Evolutionary conservation across 2,113 vertebrate genomes (phyloP).

Genomic region (Dipodomys merriami): DNA sequence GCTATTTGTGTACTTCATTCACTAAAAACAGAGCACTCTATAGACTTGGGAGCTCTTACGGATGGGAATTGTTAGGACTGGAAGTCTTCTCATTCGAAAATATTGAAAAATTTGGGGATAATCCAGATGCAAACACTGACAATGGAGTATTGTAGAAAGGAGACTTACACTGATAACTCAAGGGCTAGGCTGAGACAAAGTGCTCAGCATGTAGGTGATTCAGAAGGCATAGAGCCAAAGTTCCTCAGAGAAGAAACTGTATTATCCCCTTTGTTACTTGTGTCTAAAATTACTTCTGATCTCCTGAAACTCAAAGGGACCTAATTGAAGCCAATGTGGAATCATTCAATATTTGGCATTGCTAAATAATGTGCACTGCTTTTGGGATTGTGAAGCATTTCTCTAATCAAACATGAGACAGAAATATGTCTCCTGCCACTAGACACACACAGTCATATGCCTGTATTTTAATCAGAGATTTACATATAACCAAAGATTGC

Average conservation of each 20-base stretch:
- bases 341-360: neutral
- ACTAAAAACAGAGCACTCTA: neutral
- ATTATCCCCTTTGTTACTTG: neutral
- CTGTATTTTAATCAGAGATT: slow-evolving; percentile 47
- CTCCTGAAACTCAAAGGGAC: neutral
- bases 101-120: slow-evolving; percentile 7
- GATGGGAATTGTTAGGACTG: neutral
- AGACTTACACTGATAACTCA: neutral
- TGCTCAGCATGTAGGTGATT: neutral
- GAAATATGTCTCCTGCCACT: neutral
- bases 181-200: neutral
- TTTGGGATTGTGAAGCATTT: slow-evolving; percentile 4
- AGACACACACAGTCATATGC: neutral
- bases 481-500: slow-evolving; percentile 20
- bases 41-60: neutral
- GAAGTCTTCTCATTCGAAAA: slow-evolving; percentile 1
- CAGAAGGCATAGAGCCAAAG: neutral
- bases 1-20: neutral
- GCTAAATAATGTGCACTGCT: neutral
- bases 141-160: neutral
- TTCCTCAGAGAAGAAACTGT: neutral
- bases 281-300: neutral
- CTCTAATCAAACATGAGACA: neutral
- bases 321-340: neutral
- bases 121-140: neutral